Conservation (phyloP, 2,113 vertebrate genomes). For the Carassius carassius region DNA sequence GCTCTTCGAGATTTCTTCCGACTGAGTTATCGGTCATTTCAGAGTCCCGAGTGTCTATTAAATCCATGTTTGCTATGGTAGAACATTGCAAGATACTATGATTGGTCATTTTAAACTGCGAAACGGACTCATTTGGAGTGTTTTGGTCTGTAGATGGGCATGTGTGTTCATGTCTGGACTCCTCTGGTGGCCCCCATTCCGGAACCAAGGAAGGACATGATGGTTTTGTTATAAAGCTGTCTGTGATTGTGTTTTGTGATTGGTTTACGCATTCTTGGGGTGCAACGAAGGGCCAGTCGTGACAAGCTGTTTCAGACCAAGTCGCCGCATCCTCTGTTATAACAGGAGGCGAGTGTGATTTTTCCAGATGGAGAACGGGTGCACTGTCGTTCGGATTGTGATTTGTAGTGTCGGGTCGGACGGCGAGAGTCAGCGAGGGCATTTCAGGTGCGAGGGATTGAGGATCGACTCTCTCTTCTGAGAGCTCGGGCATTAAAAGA, state of each 20-base stretch:
- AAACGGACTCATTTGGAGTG: background rate
- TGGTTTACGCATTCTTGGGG: background rate
- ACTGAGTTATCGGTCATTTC: background rate
- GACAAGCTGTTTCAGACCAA: background rate
- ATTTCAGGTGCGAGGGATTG: conserved; percentile 74
- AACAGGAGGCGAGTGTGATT: conserved; percentile 48
- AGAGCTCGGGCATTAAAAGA: conserved; percentile 69
- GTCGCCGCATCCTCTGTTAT: background rate
- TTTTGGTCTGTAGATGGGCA: background rate
- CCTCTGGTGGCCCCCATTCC: background rate
- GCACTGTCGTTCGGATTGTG: conserved; percentile 29
- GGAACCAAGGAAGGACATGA: background rate
- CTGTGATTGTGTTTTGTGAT: background rate
- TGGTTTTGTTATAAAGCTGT: background rate
- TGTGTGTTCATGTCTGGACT: background rate
- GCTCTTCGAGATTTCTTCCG: background rate
- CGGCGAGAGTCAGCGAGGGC: conserved; percentile 76
- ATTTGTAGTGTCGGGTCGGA: conserved; percentile 39
- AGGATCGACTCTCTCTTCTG: conserved; percentile 61
- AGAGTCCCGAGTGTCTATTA: background rate
- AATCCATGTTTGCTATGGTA: background rate
- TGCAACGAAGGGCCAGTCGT: background rate
- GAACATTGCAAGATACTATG: background rate
- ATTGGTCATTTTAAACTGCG: conserved; percentile 9
- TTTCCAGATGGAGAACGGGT: conserved; percentile 70